These are phyloP conservation scores for Escarpia spicata DNA, from an alignment of 2,888 invertebrate species.

Conservation along the genomic window DNA sequence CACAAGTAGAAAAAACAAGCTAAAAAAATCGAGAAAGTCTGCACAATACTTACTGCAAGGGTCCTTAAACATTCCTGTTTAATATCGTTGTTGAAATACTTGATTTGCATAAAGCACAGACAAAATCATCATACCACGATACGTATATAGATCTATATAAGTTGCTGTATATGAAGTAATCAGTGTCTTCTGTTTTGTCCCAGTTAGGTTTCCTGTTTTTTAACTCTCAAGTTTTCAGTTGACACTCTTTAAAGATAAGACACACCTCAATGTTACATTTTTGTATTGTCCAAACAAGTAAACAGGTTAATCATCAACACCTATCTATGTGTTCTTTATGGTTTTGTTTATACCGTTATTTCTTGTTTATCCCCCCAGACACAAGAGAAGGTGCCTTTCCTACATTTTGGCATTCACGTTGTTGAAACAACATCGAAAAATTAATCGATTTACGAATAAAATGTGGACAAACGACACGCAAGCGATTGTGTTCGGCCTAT, in stretches of 20 bases:
- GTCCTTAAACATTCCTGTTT: not conserved
- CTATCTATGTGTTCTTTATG: not conserved
- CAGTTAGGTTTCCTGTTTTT: not conserved
- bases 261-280: not conserved
- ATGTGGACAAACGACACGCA: not conserved
- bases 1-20: not conserved
- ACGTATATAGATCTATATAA: too few species aligned
- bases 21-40: not conserved
- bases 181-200: not conserved
- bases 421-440: not conserved
- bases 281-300: not conserved
- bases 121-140: too few species aligned
- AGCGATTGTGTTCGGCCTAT: not conserved
- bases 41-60: not conserved
- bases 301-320: not conserved
- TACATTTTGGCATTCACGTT: not conserved
- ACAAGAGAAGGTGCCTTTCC: not conserved
- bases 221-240: not conserved
- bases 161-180: too few species aligned
- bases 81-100: not conserved
- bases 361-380: not conserved
- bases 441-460: conserved; percentile 16
- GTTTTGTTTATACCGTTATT: not conserved
- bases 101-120: not conserved
- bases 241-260: not conserved